Percentiles rank a stretch among this genome's conserved stretches.
Conservation (phyloP, 2,797 vertebrate genomes). For the Cirrhinus mrigala region DNA sequence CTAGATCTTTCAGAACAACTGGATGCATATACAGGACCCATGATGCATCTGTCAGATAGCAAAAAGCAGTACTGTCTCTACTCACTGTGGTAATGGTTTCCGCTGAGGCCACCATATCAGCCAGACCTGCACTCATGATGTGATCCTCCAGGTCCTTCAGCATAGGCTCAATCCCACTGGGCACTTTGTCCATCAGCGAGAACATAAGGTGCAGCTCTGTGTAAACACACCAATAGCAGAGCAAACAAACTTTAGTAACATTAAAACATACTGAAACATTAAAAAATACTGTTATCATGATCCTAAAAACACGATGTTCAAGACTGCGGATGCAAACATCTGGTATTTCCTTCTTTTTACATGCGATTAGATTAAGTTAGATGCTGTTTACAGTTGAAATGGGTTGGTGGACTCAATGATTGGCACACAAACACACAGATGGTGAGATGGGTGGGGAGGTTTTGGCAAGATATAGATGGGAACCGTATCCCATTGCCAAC, state of each 20-base stretch:
- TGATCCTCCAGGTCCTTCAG: slow-evolving; percentile 97
- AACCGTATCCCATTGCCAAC: slow-evolving; percentile 70
- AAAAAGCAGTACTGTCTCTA: slow-evolving; percentile 40
- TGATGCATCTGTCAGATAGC: not conserved
- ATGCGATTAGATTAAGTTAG: not conserved
- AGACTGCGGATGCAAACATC: not conserved
- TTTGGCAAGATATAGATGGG: slow-evolving; percentile 45
- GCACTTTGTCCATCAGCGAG: slow-evolving; percentile 98
- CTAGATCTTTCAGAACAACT: not conserved
- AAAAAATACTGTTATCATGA: not conserved
- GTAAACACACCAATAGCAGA: slow-evolving; percentile 11
- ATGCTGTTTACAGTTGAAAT: slow-evolving; percentile 18
- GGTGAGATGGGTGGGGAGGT: slow-evolving; percentile 24
- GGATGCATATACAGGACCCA: not conserved
- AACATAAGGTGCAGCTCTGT: slow-evolving; percentile 96
- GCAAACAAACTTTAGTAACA: not conserved
- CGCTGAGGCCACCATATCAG: slow-evolving; percentile 94
- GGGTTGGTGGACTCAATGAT: slow-evolving; percentile 19
- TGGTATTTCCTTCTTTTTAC: not conserved
- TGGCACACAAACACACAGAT: slow-evolving; percentile 33
- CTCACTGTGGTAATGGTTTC: slow-evolving; percentile 96
- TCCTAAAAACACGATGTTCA: not conserved
- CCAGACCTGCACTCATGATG: slow-evolving; percentile 93
- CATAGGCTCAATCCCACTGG: slow-evolving; percentile 95
- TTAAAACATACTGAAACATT: not conserved